Conservation (phyloP, 2,113 vertebrate genomes). For the Nothoprocta perdicaria region DNA sequence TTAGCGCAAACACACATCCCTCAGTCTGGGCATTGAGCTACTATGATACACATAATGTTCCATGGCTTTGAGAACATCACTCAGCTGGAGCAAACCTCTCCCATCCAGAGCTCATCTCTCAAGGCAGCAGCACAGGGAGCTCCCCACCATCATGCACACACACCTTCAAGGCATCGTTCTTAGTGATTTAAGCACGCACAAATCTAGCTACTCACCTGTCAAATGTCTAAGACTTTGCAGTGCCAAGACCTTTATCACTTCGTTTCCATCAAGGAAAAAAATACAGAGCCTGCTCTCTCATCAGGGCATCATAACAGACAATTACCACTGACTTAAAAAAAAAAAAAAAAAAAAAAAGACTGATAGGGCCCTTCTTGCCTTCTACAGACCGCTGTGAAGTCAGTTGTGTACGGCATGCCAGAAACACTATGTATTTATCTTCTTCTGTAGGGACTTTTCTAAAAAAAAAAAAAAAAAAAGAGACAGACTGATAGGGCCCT, state of each 20-base stretch:
- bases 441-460: neutral
- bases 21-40: neutral
- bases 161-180: neutral
- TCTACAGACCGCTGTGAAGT: neutral
- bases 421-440: neutral
- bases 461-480: neutral
- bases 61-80: neutral
- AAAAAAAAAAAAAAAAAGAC: too few relatives aligned
- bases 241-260: fast-evolving
- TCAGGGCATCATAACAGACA: neutral
- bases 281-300: neutral
- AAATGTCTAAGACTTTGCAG: neutral
- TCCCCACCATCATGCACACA: neutral
- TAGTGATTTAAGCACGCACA: neutral
- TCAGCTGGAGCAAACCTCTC: neutral
- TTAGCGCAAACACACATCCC: neutral
- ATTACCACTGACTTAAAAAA: neutral
- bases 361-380: neutral
- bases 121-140: neutral
- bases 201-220: neutral
- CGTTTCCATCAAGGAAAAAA: neutral
- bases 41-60: fast-evolving
- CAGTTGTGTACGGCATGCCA: neutral
- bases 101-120: neutral
- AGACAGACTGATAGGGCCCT: neutral